Conservation (phyloP, 2,888 invertebrate species). For the Drosophila silvestris region DNA sequence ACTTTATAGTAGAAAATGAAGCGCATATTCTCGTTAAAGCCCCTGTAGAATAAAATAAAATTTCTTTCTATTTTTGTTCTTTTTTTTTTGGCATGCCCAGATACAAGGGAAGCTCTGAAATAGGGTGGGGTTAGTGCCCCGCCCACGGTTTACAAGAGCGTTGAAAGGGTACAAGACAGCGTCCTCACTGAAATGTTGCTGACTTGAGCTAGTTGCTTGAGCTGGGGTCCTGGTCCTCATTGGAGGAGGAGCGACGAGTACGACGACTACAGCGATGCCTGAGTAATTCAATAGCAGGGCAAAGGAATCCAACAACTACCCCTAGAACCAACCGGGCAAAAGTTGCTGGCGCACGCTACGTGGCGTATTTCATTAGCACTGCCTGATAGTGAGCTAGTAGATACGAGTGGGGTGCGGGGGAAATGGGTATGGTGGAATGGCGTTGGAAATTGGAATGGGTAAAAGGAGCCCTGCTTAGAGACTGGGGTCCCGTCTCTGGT, state of each 20-base stretch:
- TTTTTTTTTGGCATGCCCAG: constrained; percentile 48
- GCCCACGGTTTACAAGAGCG: constrained; percentile 46
- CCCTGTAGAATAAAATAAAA: constrained; percentile 58
- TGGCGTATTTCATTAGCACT: constrained; percentile 81
- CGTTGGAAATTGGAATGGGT: neutral
- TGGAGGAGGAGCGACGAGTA: constrained; percentile 15
- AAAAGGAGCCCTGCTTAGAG: constrained; percentile 2
- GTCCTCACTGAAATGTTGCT: constrained; percentile 75
- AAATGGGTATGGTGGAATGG: neutral
- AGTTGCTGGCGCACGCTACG: constrained; percentile 73
- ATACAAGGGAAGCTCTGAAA: constrained; percentile 15
- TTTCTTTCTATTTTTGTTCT: constrained; percentile 20
- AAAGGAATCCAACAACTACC: constrained; percentile 52
- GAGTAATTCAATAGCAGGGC: constrained; percentile 75
- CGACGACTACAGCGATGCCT: constrained; percentile 57
- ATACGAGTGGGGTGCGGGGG: constrained; percentile 24
- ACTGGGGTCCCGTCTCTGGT: constrained; percentile 1
- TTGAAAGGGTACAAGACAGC: constrained; percentile 80
- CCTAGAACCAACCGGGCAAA: constrained; percentile 41
- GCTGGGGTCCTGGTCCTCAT: constrained; percentile 26
- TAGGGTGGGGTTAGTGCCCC: constrained; percentile 7
- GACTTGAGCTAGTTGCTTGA: constrained; percentile 75
- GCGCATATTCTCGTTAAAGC: constrained; percentile 76
- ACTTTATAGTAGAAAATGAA: constrained; percentile 65
- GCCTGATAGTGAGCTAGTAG: constrained; percentile 47